phyloP scores from a whole-genome alignment of 2,888 invertebrate genomes.

The Ditula angustiorana region DNA sequence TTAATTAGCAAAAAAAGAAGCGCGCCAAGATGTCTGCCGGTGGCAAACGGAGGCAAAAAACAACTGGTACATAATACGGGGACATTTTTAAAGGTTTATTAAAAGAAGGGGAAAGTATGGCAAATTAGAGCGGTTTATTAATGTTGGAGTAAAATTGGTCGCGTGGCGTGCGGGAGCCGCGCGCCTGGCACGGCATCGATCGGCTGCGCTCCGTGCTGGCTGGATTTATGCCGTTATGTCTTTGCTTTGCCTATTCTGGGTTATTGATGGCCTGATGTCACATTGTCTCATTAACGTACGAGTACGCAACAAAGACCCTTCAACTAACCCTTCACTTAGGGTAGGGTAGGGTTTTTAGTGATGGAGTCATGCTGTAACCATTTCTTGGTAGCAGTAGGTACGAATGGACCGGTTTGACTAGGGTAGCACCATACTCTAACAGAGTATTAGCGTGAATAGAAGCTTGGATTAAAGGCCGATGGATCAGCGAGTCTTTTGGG shows the following conservation, averaged over 20 bases:
- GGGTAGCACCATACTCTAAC: too few species aligned
- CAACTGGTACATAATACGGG: conserved; percentile 79
- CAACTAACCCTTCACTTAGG: too few species aligned
- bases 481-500: too few species aligned
- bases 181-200: conserved; percentile 53
- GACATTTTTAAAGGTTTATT: conserved; percentile 79
- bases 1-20: conserved; percentile 48
- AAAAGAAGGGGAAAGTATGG: conserved; percentile 81
- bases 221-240: neutral
- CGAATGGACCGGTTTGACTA: too few species aligned
- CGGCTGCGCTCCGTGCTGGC: neutral
- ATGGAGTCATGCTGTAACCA: too few species aligned
- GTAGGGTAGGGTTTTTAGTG: too few species aligned
- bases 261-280: neutral
- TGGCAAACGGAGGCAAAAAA: conserved; percentile 78
- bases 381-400: too few species aligned
- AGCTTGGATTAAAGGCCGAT: too few species aligned
- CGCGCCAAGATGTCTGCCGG: conserved; percentile 70
- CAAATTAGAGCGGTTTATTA: conserved; percentile 84
- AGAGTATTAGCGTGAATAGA: too few species aligned
- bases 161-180: conserved; percentile 63
- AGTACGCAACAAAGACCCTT: too few species aligned
- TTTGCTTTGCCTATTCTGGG: neutral
- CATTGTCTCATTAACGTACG: too few species aligned
- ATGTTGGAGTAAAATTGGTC: conserved; percentile 74